Evolutionary conservation across 2,888 invertebrate species (phyloP).

Genomic region (Hipparchia sbordonii): DNA sequence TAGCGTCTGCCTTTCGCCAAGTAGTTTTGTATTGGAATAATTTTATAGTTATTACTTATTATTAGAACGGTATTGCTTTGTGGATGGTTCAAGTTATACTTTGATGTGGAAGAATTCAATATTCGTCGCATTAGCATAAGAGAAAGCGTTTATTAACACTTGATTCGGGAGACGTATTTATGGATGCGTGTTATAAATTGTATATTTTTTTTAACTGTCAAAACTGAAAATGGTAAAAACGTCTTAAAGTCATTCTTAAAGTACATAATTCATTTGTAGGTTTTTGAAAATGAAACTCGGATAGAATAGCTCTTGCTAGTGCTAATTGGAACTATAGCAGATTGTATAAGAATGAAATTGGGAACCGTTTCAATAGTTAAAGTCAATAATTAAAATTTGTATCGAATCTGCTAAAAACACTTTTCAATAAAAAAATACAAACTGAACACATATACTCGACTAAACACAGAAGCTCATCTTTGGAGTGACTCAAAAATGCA

Average conservation of each 20-base stretch:
- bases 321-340: no score
- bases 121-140: slow-evolving; percentile 41
- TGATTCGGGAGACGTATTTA: slow-evolving; percentile 13
- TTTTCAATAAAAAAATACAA: no score
- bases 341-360: no score
- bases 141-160: slow-evolving; percentile 35
- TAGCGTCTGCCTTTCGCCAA: slow-evolving; percentile 77
- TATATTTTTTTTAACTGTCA: slow-evolving; percentile 20
- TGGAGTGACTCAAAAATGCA: slow-evolving; percentile 22
- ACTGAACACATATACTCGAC: neutral
- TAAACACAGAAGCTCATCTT: slow-evolving; percentile 18
- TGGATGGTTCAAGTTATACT: slow-evolving; percentile 39
- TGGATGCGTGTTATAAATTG: slow-evolving; percentile 16
- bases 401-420: no score
- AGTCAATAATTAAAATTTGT: no score
- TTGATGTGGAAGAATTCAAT: slow-evolving; percentile 35
- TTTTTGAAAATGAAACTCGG: neutral
- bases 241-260: no score
- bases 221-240: slow-evolving; percentile 11
- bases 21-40: slow-evolving; percentile 79
- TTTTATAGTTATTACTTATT: slow-evolving; percentile 79
- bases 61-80: slow-evolving; percentile 66
- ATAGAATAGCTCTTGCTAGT: neutral
- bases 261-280: neutral
- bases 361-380: no score